Base-by-base conservation (phyloP, 2,888 invertebrate species). In the Drosophila yooni region DNA sequence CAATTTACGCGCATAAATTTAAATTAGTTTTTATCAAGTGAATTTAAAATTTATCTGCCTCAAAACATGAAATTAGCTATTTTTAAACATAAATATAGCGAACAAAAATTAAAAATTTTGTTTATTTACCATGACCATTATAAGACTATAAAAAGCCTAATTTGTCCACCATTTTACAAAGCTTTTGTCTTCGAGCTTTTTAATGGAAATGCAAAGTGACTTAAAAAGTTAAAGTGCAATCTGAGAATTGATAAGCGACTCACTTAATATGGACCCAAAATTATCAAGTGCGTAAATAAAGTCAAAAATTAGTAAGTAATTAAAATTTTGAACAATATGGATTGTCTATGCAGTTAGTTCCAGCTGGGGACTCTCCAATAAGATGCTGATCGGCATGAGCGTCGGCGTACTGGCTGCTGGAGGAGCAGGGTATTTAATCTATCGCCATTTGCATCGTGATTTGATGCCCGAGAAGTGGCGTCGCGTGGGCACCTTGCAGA, bases 391-490 rank as follows among this genome's bases (percentile, higher is more conserved):
- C n/a, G 91, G 91, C 1, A 36, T 87, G 0, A 84, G 90, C 5
- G 27, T 87, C 2, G 82, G 92, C 13, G 59, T 91, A 4, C 75
- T 85, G 1, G 81, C 76, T 7, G 57, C 83, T 7, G 81, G 91
- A 0, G 87, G 91, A 0, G 82, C 87, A 2, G 83, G 89, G 0
- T 92, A 89, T 57, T 63, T 84, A 18, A 77, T 83, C 13, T 90
- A 88, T 46, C 91, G 85, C 25, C 83, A 84, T 36, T 59, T 79
- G 3, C 86, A 85, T 33, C 84, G 87, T 3, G 92, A 92, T 67
- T 21, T 74, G 0, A 88, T 91, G 72, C 92, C 92, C 0, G 27
- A 92, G n/a, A 90, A 91, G 67, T 92, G 92, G 92, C 89, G 88
- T 25, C 84, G 91, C 2, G 79, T 92, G 4, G 92, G 92, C 10